These are phyloP conservation scores for Vulpes lagopus DNA, from an alignment of 2,113 vertebrate species.

Conservation along the genomic window DNA sequence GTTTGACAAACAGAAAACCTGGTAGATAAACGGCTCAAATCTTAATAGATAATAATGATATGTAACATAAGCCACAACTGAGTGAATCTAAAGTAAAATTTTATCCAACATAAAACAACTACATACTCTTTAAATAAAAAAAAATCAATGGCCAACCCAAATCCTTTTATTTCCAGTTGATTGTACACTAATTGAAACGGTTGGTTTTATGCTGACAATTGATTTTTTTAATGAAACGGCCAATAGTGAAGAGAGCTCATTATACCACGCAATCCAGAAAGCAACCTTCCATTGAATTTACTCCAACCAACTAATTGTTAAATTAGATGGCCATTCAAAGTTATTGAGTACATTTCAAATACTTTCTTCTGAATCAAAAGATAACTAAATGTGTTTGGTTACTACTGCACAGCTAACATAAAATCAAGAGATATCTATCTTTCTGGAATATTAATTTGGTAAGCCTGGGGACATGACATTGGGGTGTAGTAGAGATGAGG, in stretches of 20 bases:
- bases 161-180: slow-evolving; percentile 67
- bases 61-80: neutral
- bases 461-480: neutral
- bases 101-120: slow-evolving; percentile 49
- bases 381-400: slow-evolving; percentile 6
- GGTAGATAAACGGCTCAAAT: neutral
- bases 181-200: slow-evolving; percentile 66
- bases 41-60: neutral
- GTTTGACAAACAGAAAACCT: neutral
- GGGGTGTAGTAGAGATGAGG: accelerated
- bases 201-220: slow-evolving; percentile 53
- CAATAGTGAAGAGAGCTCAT: slow-evolving; percentile 39
- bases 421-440: neutral
- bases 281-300: slow-evolving; percentile 60
- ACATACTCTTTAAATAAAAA: slow-evolving; percentile 20
- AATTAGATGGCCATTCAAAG: slow-evolving; percentile 36
- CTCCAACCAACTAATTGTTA: slow-evolving; percentile 59
- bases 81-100: slow-evolving; percentile 28
- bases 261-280: slow-evolving; percentile 14
- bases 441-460: neutral
- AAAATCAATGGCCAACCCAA: slow-evolving; percentile 37
- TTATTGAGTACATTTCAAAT: slow-evolving; percentile 66
- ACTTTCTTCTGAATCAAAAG: slow-evolving; percentile 55
- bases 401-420: slow-evolving; percentile 11
- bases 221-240: slow-evolving; percentile 65